Base-by-base conservation (phyloP, 2,113 vertebrate genomes). In the Mormoops blainvillei region DNA sequence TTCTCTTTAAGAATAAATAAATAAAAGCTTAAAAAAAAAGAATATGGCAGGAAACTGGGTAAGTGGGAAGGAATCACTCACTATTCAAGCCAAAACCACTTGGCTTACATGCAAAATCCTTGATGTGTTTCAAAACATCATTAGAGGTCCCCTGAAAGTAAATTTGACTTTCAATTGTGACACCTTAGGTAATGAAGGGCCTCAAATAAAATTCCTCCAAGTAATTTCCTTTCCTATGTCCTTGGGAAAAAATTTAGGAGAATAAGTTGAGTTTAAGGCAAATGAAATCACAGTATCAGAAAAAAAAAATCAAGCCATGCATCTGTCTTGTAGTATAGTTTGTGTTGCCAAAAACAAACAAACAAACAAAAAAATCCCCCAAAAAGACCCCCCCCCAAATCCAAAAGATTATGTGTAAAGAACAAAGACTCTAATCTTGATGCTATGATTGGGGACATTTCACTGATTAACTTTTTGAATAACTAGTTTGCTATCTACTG, bases 371-470 rank as follows among this genome's bases (percentile, higher is more conserved):
- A 90, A 76, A 70, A 5, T 48, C 45, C 45, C 45, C 45, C 45
- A 54, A 71, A 67, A 26, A 83, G 73, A 18, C n/a, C n/a, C n/a
- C n/a, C n/a, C n/a, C n/a, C n/a, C n/a, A n/a, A 28, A 50, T 20
- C 61, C 33, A 77, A 58, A n/a, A 67, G 67, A 87, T 70, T 43
- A 33, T 41, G 68, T 56, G 50, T 41, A 36, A 68, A 78, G 65
- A 96, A 96, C 70, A 92, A 95, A 92, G 48, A 95, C 19, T 89
- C 45, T 96, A 76, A 91, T 95, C 91, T 93, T 93, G 63, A 95
- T 93, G 48, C 83, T 73, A 9, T 58, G 36, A 74, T 20, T 33
- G 45, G 50, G 41, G 48, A 77, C 74, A 89, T 81, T 96, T 92
- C 65, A 50, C 28, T 90, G 87, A 95, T 96, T 91, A 91, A 54